Evolutionary conservation across 2,113 vertebrate species (phyloP).

Genomic region (Hemichromis elongatus): DNA sequence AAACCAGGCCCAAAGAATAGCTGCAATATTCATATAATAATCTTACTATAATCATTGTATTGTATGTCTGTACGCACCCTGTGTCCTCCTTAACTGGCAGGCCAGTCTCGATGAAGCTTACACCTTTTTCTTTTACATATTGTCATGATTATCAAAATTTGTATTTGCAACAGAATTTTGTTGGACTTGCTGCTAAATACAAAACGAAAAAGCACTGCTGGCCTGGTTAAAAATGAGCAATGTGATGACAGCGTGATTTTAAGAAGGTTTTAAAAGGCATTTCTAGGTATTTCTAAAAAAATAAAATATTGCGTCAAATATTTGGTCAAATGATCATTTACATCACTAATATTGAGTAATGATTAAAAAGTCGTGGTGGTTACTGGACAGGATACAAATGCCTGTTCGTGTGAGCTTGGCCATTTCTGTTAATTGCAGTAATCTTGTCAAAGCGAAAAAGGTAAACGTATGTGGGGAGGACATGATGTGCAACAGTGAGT

Average conservation of each 20-base stretch:
- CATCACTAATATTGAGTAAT: not conserved
- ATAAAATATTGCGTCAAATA: no score
- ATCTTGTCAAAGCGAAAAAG: not conserved
- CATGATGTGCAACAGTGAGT: not conserved
- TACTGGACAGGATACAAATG: not conserved
- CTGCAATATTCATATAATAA: not conserved
- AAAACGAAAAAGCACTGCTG: no score
- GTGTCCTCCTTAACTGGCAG: not conserved
- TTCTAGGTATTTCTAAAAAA: not conserved
- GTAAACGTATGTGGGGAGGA: not conserved
- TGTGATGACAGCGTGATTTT: not conserved
- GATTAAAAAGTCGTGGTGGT: not conserved
- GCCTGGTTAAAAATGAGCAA: no score
- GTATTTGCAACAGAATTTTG: not conserved
- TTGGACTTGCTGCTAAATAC: no score
- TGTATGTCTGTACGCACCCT: not conserved
- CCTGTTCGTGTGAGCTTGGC: not conserved
- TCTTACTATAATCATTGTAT: not conserved
- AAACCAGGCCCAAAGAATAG: not conserved
- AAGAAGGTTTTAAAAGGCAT: not conserved
- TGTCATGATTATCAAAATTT: not conserved
- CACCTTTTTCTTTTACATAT: not conserved
- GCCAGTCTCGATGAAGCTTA: rapidly evolving
- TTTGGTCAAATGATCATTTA: not conserved
- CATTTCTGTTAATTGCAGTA: not conserved